Conservation (phyloP, 2,797 vertebrate species). For the Urosaurus nigricauda region DNA sequence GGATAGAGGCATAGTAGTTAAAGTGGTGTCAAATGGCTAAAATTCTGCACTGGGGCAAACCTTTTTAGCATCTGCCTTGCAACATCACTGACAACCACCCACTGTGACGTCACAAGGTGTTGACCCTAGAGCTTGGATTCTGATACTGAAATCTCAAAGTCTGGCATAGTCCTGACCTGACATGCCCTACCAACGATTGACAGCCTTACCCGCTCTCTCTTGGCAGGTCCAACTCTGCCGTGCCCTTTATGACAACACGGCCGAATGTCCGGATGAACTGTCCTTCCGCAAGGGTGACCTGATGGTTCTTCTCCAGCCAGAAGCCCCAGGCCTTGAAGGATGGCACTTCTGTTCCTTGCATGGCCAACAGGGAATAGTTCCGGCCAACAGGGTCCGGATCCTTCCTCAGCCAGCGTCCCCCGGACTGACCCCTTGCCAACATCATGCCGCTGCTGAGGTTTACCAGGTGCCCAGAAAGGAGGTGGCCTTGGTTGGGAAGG, state of each 20-base stretch:
- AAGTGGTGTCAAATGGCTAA: too few species aligned
- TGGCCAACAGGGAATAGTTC: slow-evolving; percentile 91
- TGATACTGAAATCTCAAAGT: too few species aligned
- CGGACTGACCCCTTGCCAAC: slow-evolving; percentile 26
- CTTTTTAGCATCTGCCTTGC: too few species aligned
- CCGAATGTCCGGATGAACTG: slow-evolving; percentile 92
- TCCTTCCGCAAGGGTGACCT: slow-evolving; percentile 93
- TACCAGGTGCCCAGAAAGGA: slow-evolving; percentile 49
- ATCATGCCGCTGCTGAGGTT: slow-evolving; percentile 19
- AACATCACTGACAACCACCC: too few species aligned
- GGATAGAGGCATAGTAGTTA: too few species aligned
- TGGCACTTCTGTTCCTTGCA: slow-evolving; percentile 94
- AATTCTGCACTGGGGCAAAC: too few species aligned
- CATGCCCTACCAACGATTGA: too few species aligned
- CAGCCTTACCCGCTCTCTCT: neutral
- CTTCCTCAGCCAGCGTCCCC: slow-evolving; percentile 76
- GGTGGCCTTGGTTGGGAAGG: slow-evolving; percentile 2
- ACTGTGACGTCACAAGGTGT: too few species aligned
- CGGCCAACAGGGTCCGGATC: slow-evolving; percentile 90
- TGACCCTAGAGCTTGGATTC: too few species aligned
- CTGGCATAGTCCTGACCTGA: too few species aligned
- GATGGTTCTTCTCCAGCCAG: slow-evolving; percentile 89
- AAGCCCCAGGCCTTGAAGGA: slow-evolving; percentile 86
- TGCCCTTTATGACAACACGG: slow-evolving; percentile 92
- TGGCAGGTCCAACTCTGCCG: slow-evolving; percentile 89